Percentiles rank a stretch among this genome's conserved stretches.
Evolutionary conservation across 2,797 vertebrate genomes (phyloP).

Genomic region (Acrossocheilus wenchowensis): DNA sequence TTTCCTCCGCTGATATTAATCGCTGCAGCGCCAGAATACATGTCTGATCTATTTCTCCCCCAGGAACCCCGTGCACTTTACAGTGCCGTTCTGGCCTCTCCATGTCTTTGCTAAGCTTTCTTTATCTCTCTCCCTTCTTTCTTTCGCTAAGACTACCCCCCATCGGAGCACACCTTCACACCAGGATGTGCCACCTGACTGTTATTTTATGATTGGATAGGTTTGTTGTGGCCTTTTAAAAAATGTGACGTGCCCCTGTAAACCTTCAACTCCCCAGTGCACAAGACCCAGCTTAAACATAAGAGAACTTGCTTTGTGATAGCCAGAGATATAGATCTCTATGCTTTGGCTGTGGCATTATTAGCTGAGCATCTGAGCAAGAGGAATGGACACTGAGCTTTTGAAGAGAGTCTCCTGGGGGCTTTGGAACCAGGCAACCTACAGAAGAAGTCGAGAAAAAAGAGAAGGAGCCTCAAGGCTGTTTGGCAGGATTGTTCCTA

Average conservation of each 20-base stretch:
- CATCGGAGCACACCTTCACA: slow-evolving; percentile 65
- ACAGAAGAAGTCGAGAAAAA: slow-evolving; percentile 45
- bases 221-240: slow-evolving; percentile 77
- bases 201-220: slow-evolving; percentile 73
- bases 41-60: slow-evolving; percentile 75
- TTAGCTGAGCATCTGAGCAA: slow-evolving; percentile 77
- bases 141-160: slow-evolving; percentile 16
- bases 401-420: slow-evolving; percentile 58
- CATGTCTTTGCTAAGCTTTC: slow-evolving; percentile 65
- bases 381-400: slow-evolving; percentile 66
- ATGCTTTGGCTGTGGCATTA: slow-evolving; percentile 78
- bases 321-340: slow-evolving; percentile 76
- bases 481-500: slow-evolving; percentile 58
- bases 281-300: slow-evolving; percentile 68
- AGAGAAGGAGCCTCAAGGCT: slow-evolving; percentile 53
- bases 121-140: slow-evolving; percentile 43
- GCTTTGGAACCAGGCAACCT: slow-evolving; percentile 53
- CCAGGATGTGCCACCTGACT: slow-evolving; percentile 71
- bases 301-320: slow-evolving; percentile 71
- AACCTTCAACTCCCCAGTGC: slow-evolving; percentile 65
- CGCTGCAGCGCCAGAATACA: slow-evolving; percentile 74
- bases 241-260: slow-evolving; percentile 72
- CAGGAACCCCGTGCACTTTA: slow-evolving; percentile 71
- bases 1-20: slow-evolving; percentile 79
- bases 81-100: slow-evolving; percentile 64